Base-by-base conservation (phyloP, 2,888 invertebrate genomes). In the Heliconius aoede region DNA sequence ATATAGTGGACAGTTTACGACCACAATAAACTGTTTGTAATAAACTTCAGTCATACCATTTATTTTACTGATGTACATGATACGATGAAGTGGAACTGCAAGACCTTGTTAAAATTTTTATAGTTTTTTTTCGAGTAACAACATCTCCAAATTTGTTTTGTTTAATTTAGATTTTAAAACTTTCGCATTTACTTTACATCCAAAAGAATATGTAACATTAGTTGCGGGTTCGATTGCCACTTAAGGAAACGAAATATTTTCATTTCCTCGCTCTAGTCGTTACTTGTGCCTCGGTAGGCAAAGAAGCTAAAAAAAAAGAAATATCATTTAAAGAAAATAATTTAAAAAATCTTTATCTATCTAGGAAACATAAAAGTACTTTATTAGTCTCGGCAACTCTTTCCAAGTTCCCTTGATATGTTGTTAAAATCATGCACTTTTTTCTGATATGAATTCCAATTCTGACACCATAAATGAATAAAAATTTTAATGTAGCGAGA, bases 1-100 rank as follows among this genome's bases (percentile, higher is more conserved):
- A 32, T 24, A 72, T 62, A 62, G 26, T 71, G 69, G 69, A 36
- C 68, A 11, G 60, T 74, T 74, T 71, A 75, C 71, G 74, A 71
- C 69, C 69, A 71, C 62, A 71, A 75, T 75, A 71, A 75, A 69
- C 69, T 61, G 69, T 62, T 75, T 32, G 69, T 69, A 75, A 75
- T 75, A 75, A 75, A 75, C 51, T 75, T 75, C 21, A 62, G 26
- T 26, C 62, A 71, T 55, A 64, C 36, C 62, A 51, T 62, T 71
- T 71, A 51, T 62, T 68, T 74, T 71, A 71, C 62, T 30, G 18
- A 36, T 55, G 18, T 15, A 58, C 51, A 51, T 30, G 30, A 55
- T 69, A 8, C 8, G 36, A 62, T 36, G 62, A 9, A 24, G 55
- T 62, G 51, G 46, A 46, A 62, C 51, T 36, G 40, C 26, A 61